Conservation (phyloP, 2,113 vertebrate species). For the Sula dactylatra region DNA sequence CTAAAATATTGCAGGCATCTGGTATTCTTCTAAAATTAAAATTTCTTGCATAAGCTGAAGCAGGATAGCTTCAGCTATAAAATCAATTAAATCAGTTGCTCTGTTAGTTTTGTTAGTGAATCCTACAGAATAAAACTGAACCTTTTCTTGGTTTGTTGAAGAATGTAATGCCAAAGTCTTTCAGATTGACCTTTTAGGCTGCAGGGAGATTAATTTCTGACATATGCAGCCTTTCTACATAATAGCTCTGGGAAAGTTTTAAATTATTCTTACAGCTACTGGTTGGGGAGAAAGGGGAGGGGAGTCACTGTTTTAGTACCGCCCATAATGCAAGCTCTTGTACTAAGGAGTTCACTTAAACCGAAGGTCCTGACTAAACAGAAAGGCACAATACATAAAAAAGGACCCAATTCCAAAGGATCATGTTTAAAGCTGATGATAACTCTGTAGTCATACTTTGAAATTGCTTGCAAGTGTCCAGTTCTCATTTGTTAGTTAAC, state of each 20-base stretch:
- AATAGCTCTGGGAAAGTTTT: background rate
- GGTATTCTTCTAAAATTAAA: slow-evolving; percentile 8
- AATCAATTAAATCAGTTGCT: background rate
- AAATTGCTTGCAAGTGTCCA: background rate
- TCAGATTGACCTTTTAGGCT: background rate
- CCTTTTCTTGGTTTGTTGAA: background rate
- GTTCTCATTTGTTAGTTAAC: background rate
- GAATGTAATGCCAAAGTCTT: background rate
- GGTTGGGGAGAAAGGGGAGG: background rate
- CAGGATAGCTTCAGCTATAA: background rate
- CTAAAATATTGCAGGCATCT: background rate
- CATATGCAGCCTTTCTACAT: background rate
- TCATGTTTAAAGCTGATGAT: background rate
- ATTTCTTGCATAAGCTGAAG: background rate
- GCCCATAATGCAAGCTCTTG: background rate
- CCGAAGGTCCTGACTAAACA: background rate
- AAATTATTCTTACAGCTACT: background rate
- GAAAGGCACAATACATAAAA: background rate
- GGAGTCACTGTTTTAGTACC: background rate
- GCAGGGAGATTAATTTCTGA: background rate
- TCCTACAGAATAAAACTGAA: background rate
- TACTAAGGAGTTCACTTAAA: background rate
- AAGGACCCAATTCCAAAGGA: background rate
- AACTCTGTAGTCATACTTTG: background rate
- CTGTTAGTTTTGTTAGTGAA: background rate